phyloP scores from a whole-genome alignment of 1,140 invertebrate genomes.

The Dreissena polymorpha region DNA sequence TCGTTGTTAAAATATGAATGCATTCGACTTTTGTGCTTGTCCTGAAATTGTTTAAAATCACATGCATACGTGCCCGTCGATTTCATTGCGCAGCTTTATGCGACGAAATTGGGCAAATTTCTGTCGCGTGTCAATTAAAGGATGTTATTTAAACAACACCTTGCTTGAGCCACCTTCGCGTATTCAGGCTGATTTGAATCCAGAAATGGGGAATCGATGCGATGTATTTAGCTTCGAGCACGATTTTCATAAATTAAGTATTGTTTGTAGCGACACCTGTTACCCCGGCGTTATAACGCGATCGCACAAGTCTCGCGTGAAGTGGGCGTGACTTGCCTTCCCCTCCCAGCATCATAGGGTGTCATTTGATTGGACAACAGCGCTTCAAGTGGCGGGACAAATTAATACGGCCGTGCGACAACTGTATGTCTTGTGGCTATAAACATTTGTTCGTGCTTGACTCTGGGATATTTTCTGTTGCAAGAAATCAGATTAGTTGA shows the following conservation, averaged over 20 bases:
- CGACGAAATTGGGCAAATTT: conserved; percentile 5
- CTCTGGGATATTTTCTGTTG: not conserved
- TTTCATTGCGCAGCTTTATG: conserved; percentile 5
- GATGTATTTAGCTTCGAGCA: conserved; percentile 10
- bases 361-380: conserved; percentile 17
- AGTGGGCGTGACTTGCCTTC: conserved; percentile 30
- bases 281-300: conserved; percentile 28
- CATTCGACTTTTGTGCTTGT: too few species aligned
- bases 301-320: conserved; percentile 16
- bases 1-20: not conserved
- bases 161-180: conserved; percentile 2
- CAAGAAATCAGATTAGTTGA: not conserved
- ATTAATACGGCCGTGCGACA: not conserved
- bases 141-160: conserved; percentile 20
- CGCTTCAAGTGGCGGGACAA: not conserved
- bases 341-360: not conserved
- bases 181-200: not conserved
- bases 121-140: not conserved
- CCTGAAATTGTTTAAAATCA: too few species aligned
- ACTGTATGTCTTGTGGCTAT: not conserved
- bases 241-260: conserved; percentile 36
- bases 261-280: conserved; percentile 46
- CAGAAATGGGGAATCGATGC: conserved; percentile 32
- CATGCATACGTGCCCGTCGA: not conserved
- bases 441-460: conserved; percentile 3